Base-by-base conservation (phyloP, 1,140 invertebrate genomes). In the Grapholita molesta region DNA sequence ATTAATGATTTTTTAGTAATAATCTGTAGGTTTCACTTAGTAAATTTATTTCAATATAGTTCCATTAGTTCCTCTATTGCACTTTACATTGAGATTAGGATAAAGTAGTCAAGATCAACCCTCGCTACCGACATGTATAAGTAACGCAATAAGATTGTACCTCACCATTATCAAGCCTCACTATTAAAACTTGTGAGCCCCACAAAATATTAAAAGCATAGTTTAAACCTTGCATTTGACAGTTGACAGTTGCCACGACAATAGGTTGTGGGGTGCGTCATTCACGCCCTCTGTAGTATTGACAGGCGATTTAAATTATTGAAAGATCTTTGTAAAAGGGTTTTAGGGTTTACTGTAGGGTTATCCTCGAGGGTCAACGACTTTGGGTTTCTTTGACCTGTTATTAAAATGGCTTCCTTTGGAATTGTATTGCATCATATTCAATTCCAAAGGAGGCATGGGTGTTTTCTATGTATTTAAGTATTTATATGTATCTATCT, bases 171-270 rank as follows among this genome's bases (percentile, higher is more conserved):
- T 48, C 8, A 48, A 11, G 15, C 15, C 73, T 72, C 77, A 83
- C 86, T 78, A 80, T 86, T 83, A 88, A 84, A 86, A 82, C 35
- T 15, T n/a, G n/a, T n/a, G n/a, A n/a, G n/a, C n/a, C 42, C 18
- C 42, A 15, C 42, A 6, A 82, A 86, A 88, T 84, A 85, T 86
- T 74, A 82, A 82, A 80, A 77, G 85, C 86, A 86, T 88, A 91
- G 87, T 89, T 91, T 91, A 91, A 91, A 88, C 85, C 84, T 80
- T 89, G 88, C 83, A 81, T 89, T 88, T 91, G 88, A 89, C 89
- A 89, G 86, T 90, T 90, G 88, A 90, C 86, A 91, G 87, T 89
- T 88, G n/a, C n/a, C 83, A 78, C 82, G 79, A 90, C 88, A 90
- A 88, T 86, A 68, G 85, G 83, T 85, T 84, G 80, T 84, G 77